Conservation (phyloP, 1,140 invertebrate genomes). For the Drosophila lowei region DNA sequence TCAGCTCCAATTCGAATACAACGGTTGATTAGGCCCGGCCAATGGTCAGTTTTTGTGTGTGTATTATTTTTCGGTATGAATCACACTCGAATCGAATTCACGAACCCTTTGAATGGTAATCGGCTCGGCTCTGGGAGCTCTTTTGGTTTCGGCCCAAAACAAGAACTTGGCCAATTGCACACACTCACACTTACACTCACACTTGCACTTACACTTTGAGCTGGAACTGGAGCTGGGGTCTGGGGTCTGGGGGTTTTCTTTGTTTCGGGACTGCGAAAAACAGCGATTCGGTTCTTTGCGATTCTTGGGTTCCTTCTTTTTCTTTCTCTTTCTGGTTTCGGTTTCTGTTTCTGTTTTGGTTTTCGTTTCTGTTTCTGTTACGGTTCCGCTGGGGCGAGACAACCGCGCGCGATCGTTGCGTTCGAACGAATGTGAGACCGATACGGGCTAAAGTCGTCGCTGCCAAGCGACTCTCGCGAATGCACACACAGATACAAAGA, state of each 20-base stretch:
- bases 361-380: slow-evolving; percentile 25
- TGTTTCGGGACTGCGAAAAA: too few species aligned
- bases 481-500: slow-evolving; percentile 18
- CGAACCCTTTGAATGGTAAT: slow-evolving; percentile 26
- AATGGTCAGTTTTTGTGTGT: slow-evolving; percentile 24
- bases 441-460: too few species aligned
- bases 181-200: slow-evolving; percentile 2
- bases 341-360: slow-evolving; percentile 6
- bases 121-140: slow-evolving; percentile 25
- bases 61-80: slow-evolving; percentile 12
- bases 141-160: too few species aligned
- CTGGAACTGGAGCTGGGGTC: too few species aligned
- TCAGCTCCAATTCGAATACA: slow-evolving; percentile 12
- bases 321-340: slow-evolving; percentile 12
- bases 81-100: slow-evolving; percentile 27
- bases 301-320: slow-evolving; percentile 1
- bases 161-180: not conserved
- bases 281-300: too few species aligned
- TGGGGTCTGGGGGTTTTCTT: too few species aligned
- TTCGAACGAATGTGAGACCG: slow-evolving; percentile 54
- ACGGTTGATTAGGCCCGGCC: not conserved
- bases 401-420: slow-evolving; percentile 72
- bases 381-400: slow-evolving; percentile 18
- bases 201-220: too few species aligned
- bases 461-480: too few species aligned